Evolutionary conservation across 1,140 invertebrate genomes (phyloP), one percentile per base, ranked within the genome.

Genomic region (Drosophila sp.): DNA sequence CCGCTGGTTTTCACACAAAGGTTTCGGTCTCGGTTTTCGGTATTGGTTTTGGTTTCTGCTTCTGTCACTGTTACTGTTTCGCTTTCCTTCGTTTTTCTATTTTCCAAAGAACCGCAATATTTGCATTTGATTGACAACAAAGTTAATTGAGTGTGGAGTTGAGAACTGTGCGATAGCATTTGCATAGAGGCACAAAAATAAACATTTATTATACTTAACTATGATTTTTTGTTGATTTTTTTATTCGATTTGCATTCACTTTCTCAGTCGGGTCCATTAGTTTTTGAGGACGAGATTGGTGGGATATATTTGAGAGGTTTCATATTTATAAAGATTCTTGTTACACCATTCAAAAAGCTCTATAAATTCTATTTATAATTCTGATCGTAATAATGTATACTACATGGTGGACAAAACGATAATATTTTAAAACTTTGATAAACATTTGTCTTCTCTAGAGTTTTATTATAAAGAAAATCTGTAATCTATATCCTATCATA

Each of bases 51-150:
- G 29, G 27, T 35, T 10, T 38, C 35, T 8, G 35, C 32, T 33
- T 29, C 25, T 2, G 1, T 62, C 3, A 10, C 11, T 8, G 8
- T 41, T 41, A 2, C 1, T 41, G n/a, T 44, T 44, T 44, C 41
- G 44, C 23, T 50, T 50, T 50, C 23, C 44, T 50, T 50, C 23
- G 44, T 50, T 64, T 63, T 33, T 44, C 25, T 29, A 58, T 66
- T 66, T 70, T 54, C 62, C 29, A 72, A 74, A 67, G 70, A 89
- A 75, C 79, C 74, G 70, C 79, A 90, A 85, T 90, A 85, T 90
- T 86, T 82, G 86, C 81, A 79, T 90, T 84, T 85, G 85, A 89
- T 90, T 90, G 85, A 90, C 85, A 89, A 86, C 73, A 90, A 86
- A 90, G 76, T 90, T 90, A 90, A 90, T 90, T 90, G 87, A 79